Base-by-base conservation (phyloP, 2,888 invertebrate species). In the Leptura quadrifasciata region DNA sequence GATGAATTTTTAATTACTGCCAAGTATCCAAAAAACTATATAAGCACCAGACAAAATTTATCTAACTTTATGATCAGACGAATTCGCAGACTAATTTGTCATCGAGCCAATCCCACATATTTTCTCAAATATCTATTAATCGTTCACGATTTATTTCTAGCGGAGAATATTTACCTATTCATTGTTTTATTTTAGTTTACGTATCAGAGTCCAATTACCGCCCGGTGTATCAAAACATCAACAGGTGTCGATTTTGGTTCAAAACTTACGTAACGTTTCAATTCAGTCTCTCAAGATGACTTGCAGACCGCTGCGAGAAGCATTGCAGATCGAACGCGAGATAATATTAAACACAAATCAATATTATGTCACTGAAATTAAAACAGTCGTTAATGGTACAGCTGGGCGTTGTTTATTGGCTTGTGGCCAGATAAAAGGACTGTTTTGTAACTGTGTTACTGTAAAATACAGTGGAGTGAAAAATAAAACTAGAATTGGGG, bases 301-400 rank as follows among this genome's bases (percentile, higher is more conserved):
- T 65, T 24, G 65, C 9, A 4, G 17, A 54, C 52, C 10, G 18
- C 21, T 12, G 18, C 47, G 24, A 21, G 65, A 20, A 31, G 52
- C 65, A 52, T 47, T 65, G 15, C 63, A 65, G 65, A 65, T 65
- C 27, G 65, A 52, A 65, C n/a, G 4, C 27, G 21, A 10, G 65
- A 65, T 65, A 52, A 54, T 24, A 35, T 64, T 64, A 64, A 64
- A 65, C 52, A n/a, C 27, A 24, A 65, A 65, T 65, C 65, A 65
- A 65, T 65, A 65, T 65, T 65, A 52, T 65, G 65, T 65, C 65
- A 65, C 24, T 20, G 65, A 52, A 52, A 65, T 52, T 52, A 65
- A 65, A 64, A 52, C 20, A 20, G 65, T 65, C 52, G 54, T 65
- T 65, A 52, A 65, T 52, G 65, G 17, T 65, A 20, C 20, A 47